Evolutionary conservation across 1,140 invertebrate genomes (phyloP), one percentile per base, ranked within the genome.

Genomic region (Drosophila persimilis): DNA sequence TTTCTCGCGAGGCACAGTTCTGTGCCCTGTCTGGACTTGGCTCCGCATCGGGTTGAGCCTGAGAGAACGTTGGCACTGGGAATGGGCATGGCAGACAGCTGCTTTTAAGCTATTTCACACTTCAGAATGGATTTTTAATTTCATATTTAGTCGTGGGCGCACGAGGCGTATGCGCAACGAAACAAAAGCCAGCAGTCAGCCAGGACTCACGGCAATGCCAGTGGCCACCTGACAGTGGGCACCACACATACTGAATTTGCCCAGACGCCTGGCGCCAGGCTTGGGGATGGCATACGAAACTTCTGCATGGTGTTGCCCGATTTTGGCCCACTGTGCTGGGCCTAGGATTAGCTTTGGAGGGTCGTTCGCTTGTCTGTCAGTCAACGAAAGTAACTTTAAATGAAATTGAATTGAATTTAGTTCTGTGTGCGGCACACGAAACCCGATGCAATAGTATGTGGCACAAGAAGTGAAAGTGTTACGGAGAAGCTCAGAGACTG

Each of bases 391-490:
- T 88, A 83, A 88, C 83, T 88, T 88, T 88, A 88, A 88, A 88
- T 88, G 83, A 83, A 88, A 88, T 88, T 88, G 83, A 88, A 88
- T 88, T 88, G 83, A 88, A 88, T 88, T 88, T 88, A 88, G 83
- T 83, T 88, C 64, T 88, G 79, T 86, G 83, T 85, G 80, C 64
- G 73, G 73, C 81, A 85, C 81, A 80, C 80, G 80, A 84, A 69
- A 84, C 76, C 62, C 52, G 45, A 63, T 63, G 31, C 31, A 31
- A 8, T 9, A 3, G 44, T 71, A 43, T 54, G 54, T 55, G 75
- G 65, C 51, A 41, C 45, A 55, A 45, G 50, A 58, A 76, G 73
- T 80, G 78, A 81, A 83, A 83, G 79, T 83, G 79, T 77, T 80
- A 81, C 48, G 57, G 45, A 39, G 61, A 45, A 22, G 41, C 50